Conservation (phyloP, 1,140 invertebrate species). For the Achroia grisella region DNA sequence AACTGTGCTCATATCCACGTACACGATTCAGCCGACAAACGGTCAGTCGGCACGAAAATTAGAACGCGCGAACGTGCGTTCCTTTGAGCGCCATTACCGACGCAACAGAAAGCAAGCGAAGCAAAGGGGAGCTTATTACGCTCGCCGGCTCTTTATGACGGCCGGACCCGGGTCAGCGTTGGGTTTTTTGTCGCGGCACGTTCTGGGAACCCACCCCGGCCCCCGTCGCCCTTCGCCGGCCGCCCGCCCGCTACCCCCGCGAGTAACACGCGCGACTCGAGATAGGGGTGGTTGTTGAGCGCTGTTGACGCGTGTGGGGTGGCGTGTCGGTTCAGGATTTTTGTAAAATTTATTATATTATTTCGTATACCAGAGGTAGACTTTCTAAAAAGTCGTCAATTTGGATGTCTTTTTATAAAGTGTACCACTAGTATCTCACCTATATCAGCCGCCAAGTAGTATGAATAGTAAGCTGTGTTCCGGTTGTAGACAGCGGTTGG, state of each 20-base stretch:
- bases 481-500: too few relatives aligned
- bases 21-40: neutral
- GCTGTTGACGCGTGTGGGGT: too few relatives aligned
- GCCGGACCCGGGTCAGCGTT: slow-evolving; percentile 48
- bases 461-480: too few relatives aligned
- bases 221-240: neutral
- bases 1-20: neutral
- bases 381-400: too few relatives aligned
- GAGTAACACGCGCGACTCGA: slow-evolving; percentile 16
- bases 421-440: too few relatives aligned
- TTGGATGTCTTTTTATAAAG: neutral
- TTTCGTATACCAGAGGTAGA: too few relatives aligned
- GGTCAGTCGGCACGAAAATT: slow-evolving; percentile 34
- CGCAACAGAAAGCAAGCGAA: slow-evolving; percentile 28
- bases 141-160: slow-evolving; percentile 12
- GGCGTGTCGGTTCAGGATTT: neutral
- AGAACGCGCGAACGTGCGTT: slow-evolving; percentile 43
- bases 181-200: slow-evolving; percentile 52
- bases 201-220: slow-evolving; percentile 7
- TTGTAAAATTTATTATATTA: too few relatives aligned
- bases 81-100: slow-evolving; percentile 40
- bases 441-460: too few relatives aligned
- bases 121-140: slow-evolving; percentile 36
- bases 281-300: slow-evolving; percentile 30
- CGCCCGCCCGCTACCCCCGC: neutral